Conservation (phyloP, 2,888 invertebrate genomes). For the Tachina grossa region DNA sequence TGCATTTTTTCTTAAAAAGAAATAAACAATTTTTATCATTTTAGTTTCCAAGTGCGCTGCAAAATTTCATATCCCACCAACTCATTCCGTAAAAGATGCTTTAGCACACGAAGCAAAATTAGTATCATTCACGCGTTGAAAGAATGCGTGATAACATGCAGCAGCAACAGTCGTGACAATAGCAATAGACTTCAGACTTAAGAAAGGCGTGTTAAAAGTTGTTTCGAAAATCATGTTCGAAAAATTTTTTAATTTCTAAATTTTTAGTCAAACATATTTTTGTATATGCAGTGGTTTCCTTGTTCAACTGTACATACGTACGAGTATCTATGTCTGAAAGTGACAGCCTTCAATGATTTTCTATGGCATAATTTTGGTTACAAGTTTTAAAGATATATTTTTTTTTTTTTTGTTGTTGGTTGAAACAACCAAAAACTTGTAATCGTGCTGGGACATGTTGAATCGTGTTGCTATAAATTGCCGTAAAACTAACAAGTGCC, state of each 20-base stretch:
- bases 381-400: constrained; percentile 38
- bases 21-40: background rate
- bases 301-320: background rate
- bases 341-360: constrained; percentile 60
- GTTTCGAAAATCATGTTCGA: constrained; percentile 38
- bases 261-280: background rate
- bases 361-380: constrained; percentile 19
- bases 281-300: constrained; percentile 25
- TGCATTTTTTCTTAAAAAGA: constrained; percentile 8
- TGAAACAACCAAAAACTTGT: constrained; percentile 63
- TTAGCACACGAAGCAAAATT: constrained; percentile 42
- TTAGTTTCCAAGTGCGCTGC: constrained; percentile 12
- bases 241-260: background rate
- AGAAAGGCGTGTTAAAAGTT: constrained; percentile 62
- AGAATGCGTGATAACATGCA: constrained; percentile 61
- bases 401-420: constrained; percentile 42
- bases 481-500: constrained; percentile 9
- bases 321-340: constrained; percentile 41
- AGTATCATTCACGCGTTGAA: constrained; percentile 63
- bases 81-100: background rate
- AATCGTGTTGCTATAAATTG: constrained; percentile 46
- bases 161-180: constrained; percentile 12
- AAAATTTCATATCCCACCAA: background rate
- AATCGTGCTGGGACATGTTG: constrained; percentile 65
- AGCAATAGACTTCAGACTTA: constrained; percentile 51